Base-by-base conservation (phyloP, 2,888 invertebrate genomes). In the Suillia variegata region DNA sequence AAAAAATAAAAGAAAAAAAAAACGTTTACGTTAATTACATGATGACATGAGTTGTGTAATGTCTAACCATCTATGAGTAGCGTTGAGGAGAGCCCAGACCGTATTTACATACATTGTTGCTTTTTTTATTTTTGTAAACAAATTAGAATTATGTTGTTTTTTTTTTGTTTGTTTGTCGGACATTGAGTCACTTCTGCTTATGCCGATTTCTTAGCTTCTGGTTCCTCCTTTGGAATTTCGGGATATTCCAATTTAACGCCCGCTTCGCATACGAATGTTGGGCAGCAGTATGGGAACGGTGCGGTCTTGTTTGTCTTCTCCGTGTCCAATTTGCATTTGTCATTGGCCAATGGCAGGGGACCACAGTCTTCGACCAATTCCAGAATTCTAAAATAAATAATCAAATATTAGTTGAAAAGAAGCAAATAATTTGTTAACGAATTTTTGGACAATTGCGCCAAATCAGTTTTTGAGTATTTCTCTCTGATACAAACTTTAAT, bases 291-390 rank as follows among this genome's bases (percentile, higher is more conserved):
- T 6, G 94, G 94, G 88, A 94, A 95, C 1, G 89, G 83, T 1
- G 94, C 93, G 8, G 93, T 93, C 83, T 93, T 94, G 86, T 94
- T 93, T 76, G 94, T 94, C 80, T 92, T 92, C 5, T 93, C 93
- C 64, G 85, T 85, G 70, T 90, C 92, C 62, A 94, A 87, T 81
- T 93, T 93, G 87, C 94, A 94, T 79, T 93, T 93, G 65, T 90
- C 89, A 82, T 94, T 94, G 63, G 92, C 88, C 67, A 94, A 85
- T 4, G 94, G 94, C 66, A 94, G 85, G 17, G 94, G 94, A 12
- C 94, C 94, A 74, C 94, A 95, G 83, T 94, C 94, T 77, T 94
- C 93, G 1, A 93, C 93, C 70, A 92, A 84, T 83, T 94, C 93
- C 67, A 93, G 84, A 0, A 94, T 87, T 73, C 91, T 88, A 47